Conservation (phyloP, 2,888 invertebrate genomes). For the Galerucella nymphaeae region DNA sequence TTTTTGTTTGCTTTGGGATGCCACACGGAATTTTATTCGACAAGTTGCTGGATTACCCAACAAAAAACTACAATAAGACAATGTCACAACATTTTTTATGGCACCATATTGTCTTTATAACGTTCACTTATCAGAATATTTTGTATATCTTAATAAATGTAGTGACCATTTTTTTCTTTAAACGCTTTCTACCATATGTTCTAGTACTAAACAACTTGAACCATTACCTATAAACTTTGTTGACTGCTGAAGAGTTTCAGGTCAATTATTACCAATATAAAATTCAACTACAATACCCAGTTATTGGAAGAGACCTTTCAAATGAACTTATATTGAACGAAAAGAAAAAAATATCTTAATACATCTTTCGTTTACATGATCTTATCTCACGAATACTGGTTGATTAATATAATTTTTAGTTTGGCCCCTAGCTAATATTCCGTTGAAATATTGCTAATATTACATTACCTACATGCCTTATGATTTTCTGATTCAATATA, state of each 20-base stretch:
- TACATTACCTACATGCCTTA: conserved; percentile 40
- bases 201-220: background rate
- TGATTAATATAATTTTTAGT: conserved; percentile 44
- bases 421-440: conserved; percentile 44
- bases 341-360: conserved; percentile 31
- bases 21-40: too few species aligned
- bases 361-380: conserved; percentile 39
- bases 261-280: conserved; percentile 25
- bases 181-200: background rate
- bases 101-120: too few species aligned
- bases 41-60: too few species aligned
- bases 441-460: conserved; percentile 42
- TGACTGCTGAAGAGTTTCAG: conserved; percentile 13
- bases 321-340: conserved; percentile 31
- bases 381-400: conserved; percentile 41
- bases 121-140: too few species aligned
- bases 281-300: conserved; percentile 30
- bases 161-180: too few species aligned
- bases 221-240: background rate
- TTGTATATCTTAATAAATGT: too few species aligned
- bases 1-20: too few species aligned
- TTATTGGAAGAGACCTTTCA: conserved; percentile 33
- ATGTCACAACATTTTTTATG: too few species aligned
- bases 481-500: conserved; percentile 42
- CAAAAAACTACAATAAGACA: too few species aligned